phyloP scores from a whole-genome alignment of 2,888 invertebrate species.

The Gortyna flavago region DNA sequence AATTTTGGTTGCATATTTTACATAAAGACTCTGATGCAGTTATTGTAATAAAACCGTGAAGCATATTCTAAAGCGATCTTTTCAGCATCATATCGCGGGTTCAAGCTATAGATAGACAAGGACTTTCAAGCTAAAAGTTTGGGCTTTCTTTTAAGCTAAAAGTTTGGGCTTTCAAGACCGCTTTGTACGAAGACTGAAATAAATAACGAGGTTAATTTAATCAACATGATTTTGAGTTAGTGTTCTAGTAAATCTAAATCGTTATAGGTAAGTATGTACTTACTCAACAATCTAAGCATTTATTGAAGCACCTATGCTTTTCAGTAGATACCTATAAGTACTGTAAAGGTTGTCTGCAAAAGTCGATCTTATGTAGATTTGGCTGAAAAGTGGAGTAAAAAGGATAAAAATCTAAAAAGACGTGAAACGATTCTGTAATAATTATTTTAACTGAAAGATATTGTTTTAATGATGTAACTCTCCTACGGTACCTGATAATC shows the following conservation, averaged over 20 bases:
- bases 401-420: too few relatives aligned
- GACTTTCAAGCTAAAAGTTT: background rate
- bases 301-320: background rate
- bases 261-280: background rate
- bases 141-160: background rate
- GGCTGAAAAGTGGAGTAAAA: too few relatives aligned
- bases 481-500: background rate
- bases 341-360: too few relatives aligned
- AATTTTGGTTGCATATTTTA: constrained; percentile 38
- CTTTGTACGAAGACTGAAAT: background rate
- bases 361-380: too few relatives aligned
- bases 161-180: background rate
- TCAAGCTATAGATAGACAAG: background rate
- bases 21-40: constrained; percentile 8
- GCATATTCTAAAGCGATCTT: background rate
- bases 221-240: background rate
- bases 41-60: background rate
- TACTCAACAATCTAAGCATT: background rate
- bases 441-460: too few relatives aligned
- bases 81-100: background rate
- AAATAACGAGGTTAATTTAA: background rate
- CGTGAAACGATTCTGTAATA: too few relatives aligned
- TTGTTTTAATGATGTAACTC: too few relatives aligned
- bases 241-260: background rate
- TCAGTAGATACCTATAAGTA: background rate